A percentile compares a stretch with the other conserved stretches of the same genome.
Evolutionary conservation across 1,140 invertebrate genomes (phyloP).

Genomic region (Dinothrombium tinctorium): DNA sequence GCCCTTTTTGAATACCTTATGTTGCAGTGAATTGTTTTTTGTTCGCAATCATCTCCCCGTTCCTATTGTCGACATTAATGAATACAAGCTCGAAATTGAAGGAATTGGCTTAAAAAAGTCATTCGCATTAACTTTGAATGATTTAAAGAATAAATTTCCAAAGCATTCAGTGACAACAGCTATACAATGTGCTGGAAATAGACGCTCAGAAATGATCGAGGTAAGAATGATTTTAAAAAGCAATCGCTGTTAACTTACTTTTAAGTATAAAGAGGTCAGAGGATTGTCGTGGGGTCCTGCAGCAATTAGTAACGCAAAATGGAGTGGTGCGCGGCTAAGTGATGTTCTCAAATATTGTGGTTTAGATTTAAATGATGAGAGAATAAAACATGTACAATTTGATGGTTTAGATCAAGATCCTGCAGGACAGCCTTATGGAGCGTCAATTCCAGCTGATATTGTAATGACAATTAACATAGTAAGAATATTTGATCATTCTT

Average conservation of each 20-base stretch:
- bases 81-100: constrained; percentile 40
- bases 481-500: neutral
- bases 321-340: constrained; percentile 54
- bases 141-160: constrained; percentile 46
- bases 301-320: constrained; percentile 79
- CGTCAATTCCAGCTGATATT: constrained; percentile 67
- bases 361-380: constrained; percentile 31
- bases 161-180: constrained; percentile 48
- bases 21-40: constrained; percentile 63
- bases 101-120: constrained; percentile 25
- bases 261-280: constrained; percentile 44
- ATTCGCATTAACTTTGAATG: constrained; percentile 31
- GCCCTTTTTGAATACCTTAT: neutral
- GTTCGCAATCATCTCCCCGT: constrained; percentile 93
- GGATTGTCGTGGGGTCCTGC: constrained; percentile 70
- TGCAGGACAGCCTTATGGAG: constrained; percentile 47
- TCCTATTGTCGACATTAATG: constrained; percentile 39
- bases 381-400: constrained; percentile 56
- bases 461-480: constrained; percentile 4
- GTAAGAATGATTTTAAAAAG: constrained; percentile 5
- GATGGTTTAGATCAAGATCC: constrained; percentile 68
- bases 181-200: constrained; percentile 90
- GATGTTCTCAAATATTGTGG: constrained; percentile 44
- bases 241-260: constrained; percentile 3
- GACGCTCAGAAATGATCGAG: constrained; percentile 64